A percentile compares a stretch with the other conserved stretches of the same genome.
Evolutionary conservation across 2,888 invertebrate species (phyloP).

Genomic region (Bembecia ichneumoniformis): DNA sequence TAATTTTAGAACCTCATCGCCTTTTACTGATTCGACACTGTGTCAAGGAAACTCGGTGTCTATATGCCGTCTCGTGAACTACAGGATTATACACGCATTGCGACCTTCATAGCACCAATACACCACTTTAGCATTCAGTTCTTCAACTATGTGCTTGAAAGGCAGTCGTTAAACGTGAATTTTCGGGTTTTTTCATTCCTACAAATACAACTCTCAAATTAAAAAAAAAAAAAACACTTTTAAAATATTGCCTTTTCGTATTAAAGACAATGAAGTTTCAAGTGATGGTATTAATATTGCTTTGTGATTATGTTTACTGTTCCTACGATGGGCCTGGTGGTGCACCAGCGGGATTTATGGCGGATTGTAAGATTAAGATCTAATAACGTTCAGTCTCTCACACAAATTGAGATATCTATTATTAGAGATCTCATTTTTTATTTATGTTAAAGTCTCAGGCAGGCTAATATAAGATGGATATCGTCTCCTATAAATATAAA

Average conservation of each 20-base stretch:
- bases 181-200: neutral
- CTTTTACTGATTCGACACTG: neutral
- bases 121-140: neutral
- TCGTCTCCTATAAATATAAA: no score
- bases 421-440: no score
- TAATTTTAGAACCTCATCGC: neutral
- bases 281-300: neutral
- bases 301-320: neutral
- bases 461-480: no score
- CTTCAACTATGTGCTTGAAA: neutral
- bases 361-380: slow-evolving; percentile 41
- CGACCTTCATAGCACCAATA: neutral
- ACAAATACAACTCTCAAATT: no score
- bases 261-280: neutral
- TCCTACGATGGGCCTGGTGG: neutral
- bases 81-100: neutral
- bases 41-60: neutral
- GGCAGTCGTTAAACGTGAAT: neutral
- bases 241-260: neutral
- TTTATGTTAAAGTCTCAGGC: no score
- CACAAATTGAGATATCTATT: neutral
- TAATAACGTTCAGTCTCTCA: neutral
- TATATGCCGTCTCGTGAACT: neutral
- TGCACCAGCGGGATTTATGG: slow-evolving; percentile 45
- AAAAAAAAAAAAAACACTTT: neutral